Base-by-base conservation (phyloP, 2,113 vertebrate genomes). In the Poeciliopsis occidentalis region DNA sequence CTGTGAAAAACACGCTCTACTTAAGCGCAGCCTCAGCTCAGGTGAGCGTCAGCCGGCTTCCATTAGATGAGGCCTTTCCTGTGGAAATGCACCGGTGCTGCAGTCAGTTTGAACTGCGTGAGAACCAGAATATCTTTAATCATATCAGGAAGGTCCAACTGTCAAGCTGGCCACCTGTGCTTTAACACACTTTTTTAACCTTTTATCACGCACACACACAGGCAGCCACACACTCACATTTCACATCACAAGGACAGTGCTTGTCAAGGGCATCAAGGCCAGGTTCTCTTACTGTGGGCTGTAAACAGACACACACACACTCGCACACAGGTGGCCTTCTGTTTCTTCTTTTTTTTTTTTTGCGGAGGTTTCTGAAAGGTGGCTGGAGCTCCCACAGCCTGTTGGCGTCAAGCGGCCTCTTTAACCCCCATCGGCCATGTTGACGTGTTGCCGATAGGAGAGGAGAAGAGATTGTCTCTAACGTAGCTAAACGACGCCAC, bases 301-400 rank as follows among this genome's bases (percentile, higher is more conserved):
- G 75, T 82, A 85, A 91, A 90, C 84, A 88, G 82, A 82, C 75
- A 80, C 83, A 87, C 84, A 86, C 82, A 79, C 76, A 89, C 84
- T 86, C 81, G 79, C 76, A 80, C 76, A 66, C 83, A 85, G 84
- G 88, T 66, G 31, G 71, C 69, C 75, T 37, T 37, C 34, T 37
- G 10, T 37, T 37, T 37, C 34, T 37, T 37, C 12, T 37, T 10
- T 29, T 29, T 29, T 29, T 37, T 37, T 34, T 37, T 37, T 37
- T 37, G 10, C 34, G 39, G n/a, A 63, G 39, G 44, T 57, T 80
- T 77, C 70, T 82, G 69, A 71, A 44, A 75, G 69, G 79, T 80
- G 84, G 80, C 60, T 80, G 75, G 31, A 19, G 64, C 63, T 27
- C 76, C 64, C 71, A 78, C 74, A 74, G 60, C 54, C 12, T 54